Conservation (phyloP, 2,797 vertebrate genomes). For the Trachurus trachurus region DNA sequence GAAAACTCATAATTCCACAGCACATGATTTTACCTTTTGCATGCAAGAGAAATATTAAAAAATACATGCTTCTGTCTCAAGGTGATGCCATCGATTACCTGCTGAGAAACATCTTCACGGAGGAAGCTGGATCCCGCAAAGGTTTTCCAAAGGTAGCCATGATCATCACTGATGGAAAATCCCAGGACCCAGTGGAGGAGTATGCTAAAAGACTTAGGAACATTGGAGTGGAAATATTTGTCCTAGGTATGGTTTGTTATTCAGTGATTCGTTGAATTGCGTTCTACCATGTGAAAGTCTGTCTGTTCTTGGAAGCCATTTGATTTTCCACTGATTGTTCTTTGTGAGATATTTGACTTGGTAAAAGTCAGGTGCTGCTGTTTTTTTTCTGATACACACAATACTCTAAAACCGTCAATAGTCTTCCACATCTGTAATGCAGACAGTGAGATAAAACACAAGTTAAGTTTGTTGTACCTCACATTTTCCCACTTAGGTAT, state of each 20-base stretch:
- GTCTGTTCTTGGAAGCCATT: slow-evolving; percentile 70
- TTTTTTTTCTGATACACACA: slow-evolving; percentile 42
- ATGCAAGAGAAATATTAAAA: background rate
- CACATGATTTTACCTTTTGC: background rate
- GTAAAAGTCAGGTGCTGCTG: slow-evolving; percentile 47
- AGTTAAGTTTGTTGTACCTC: slow-evolving; percentile 31
- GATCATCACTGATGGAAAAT: slow-evolving; percentile 99
- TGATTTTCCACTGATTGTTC: slow-evolving; percentile 69
- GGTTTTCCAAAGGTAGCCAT: slow-evolving; percentile 97
- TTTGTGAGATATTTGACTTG: slow-evolving; percentile 55
- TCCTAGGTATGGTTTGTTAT: slow-evolving; percentile 90
- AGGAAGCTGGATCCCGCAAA: slow-evolving; percentile 93
- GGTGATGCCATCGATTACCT: slow-evolving; percentile 97
- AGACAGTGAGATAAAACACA: slow-evolving; percentile 28
- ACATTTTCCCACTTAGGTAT: slow-evolving; percentile 89
- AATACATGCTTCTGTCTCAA: slow-evolving; percentile 67
- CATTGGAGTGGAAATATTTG: slow-evolving; percentile 97
- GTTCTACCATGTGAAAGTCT: slow-evolving; percentile 64
- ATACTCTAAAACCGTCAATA: slow-evolving; percentile 34
- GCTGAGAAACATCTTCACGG: slow-evolving; percentile 93
- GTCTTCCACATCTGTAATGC: slow-evolving; percentile 62
- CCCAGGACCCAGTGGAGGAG: slow-evolving; percentile 97
- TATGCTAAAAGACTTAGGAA: slow-evolving; percentile 93
- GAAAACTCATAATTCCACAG: background rate
- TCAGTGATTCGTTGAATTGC: slow-evolving; percentile 69